phyloP scores from a whole-genome alignment of 2,888 invertebrate species.

The Zaprionus lineosus region DNA sequence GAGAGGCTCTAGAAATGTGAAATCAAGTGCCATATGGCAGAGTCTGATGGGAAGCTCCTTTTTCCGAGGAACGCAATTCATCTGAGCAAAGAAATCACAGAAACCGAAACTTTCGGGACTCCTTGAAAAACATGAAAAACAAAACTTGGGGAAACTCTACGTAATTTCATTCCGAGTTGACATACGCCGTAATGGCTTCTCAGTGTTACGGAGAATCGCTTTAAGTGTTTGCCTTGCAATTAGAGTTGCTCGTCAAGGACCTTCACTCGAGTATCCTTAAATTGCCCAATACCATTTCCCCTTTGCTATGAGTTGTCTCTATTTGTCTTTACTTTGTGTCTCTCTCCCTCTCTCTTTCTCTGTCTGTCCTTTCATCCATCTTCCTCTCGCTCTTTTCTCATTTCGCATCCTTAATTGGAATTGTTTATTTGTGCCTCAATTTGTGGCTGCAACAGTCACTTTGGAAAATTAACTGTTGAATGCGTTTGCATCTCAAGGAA shows the following conservation, averaged over 20 bases:
- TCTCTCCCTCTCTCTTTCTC: too few relatives aligned
- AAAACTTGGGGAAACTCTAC: slow-evolving; percentile 23
- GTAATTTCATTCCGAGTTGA: slow-evolving; percentile 45
- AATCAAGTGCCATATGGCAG: slow-evolving; percentile 50
- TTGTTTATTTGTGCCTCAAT: too few relatives aligned
- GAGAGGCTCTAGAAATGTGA: slow-evolving; percentile 38
- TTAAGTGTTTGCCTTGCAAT: slow-evolving; percentile 57
- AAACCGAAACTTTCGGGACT: slow-evolving; percentile 50
- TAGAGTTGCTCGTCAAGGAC: slow-evolving; percentile 39
- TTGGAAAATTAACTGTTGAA: too few relatives aligned
- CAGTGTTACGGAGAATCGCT: slow-evolving; percentile 14
- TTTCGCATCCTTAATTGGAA: too few relatives aligned
- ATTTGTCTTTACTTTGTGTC: too few relatives aligned
- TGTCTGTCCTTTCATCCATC: too few relatives aligned
- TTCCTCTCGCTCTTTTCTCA: too few relatives aligned
- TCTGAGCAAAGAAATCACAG: slow-evolving; percentile 23
- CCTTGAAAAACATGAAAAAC: slow-evolving; percentile 23
- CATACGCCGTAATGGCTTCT: slow-evolving; percentile 54
- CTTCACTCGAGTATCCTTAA: too few relatives aligned
- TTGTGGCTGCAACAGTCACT: too few relatives aligned
- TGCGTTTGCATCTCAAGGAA: too few relatives aligned
- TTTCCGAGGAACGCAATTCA: slow-evolving; percentile 7
- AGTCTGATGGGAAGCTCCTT: slow-evolving; percentile 34
- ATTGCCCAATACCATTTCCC: too few relatives aligned
- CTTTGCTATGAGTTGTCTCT: not conserved